A percentile compares a stretch with the other conserved stretches of the same genome.
Evolutionary conservation across 1,140 invertebrate genomes (phyloP).

Genomic region (Hycleus phaleratus): DNA sequence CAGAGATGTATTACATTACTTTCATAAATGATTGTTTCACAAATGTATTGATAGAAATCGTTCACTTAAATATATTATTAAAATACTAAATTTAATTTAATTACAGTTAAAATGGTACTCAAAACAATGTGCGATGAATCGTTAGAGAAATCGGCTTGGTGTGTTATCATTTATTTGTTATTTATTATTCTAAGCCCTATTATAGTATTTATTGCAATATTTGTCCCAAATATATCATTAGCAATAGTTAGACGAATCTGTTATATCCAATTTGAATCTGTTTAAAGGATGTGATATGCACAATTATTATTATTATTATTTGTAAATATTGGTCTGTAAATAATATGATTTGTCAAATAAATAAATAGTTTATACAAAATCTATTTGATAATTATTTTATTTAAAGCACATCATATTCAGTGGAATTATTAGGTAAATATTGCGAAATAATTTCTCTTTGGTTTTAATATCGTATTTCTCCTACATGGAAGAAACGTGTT

Average conservation of each 20-base stretch:
- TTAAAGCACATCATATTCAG: too few species aligned
- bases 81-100: background rate
- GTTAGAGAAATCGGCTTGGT: background rate
- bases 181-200: slow-evolving; percentile 5
- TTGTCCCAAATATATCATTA: slow-evolving; percentile 6
- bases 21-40: background rate
- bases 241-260: slow-evolving; percentile 7
- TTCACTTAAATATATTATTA: too few species aligned
- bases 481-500: too few species aligned
- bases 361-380: too few species aligned
- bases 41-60: background rate
- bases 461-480: too few species aligned
- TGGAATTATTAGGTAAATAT: too few species aligned
- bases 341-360: too few species aligned
- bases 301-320: too few species aligned
- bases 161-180: background rate
- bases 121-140: slow-evolving; percentile 10
- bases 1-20: slow-evolving; percentile 5
- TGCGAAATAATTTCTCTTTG: too few species aligned
- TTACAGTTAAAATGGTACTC: slow-evolving; percentile 3
- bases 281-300: background rate
- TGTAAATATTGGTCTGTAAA: too few species aligned
- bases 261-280: slow-evolving; percentile 7
- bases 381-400: too few species aligned
- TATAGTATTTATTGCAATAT: slow-evolving; percentile 6